A percentile compares a stretch with the other conserved stretches of the same genome.
Conservation (phyloP, 2,888 invertebrate species). For the Netelia inedita region DNA sequence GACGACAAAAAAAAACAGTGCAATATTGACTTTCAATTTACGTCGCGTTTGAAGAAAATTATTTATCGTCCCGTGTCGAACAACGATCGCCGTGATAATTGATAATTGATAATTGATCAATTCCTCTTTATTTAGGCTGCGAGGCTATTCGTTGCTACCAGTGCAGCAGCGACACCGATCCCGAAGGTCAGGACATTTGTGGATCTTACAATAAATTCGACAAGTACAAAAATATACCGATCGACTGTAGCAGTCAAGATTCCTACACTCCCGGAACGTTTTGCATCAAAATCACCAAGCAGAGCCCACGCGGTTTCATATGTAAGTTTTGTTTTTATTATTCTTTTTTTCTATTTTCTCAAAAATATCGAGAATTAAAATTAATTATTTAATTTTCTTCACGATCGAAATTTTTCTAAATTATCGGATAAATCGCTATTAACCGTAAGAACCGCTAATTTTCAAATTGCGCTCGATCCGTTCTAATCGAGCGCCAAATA, state of each 20-base stretch:
- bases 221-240: conserved; percentile 93
- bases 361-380: conserved; percentile 87
- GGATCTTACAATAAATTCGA: conserved; percentile 96
- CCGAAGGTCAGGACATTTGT: conserved; percentile 93
- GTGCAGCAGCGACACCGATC: conserved; percentile 95
- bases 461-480: too few species aligned
- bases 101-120: conserved; percentile 34
- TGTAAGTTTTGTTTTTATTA: conserved; percentile 89
- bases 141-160: conserved; percentile 95
- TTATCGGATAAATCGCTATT: too few species aligned
- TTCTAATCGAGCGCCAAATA: too few species aligned
- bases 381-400: too few species aligned
- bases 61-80: not conserved
- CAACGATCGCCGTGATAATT: too few species aligned
- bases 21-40: conserved; percentile 37
- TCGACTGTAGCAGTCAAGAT: conserved; percentile 97
- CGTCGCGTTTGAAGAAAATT: not conserved
- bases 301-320: conserved; percentile 96
- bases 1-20: not conserved
- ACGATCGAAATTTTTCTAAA: too few species aligned
- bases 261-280: conserved; percentile 98
- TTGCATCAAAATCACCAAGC: conserved; percentile 97
- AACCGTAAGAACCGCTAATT: too few species aligned
- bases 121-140: conserved; percentile 71
- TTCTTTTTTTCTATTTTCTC: conserved; percentile 86